These are phyloP conservation scores for Drosophila tripunctata DNA, from an alignment of 2,888 invertebrate species.

Conservation along the genomic window DNA sequence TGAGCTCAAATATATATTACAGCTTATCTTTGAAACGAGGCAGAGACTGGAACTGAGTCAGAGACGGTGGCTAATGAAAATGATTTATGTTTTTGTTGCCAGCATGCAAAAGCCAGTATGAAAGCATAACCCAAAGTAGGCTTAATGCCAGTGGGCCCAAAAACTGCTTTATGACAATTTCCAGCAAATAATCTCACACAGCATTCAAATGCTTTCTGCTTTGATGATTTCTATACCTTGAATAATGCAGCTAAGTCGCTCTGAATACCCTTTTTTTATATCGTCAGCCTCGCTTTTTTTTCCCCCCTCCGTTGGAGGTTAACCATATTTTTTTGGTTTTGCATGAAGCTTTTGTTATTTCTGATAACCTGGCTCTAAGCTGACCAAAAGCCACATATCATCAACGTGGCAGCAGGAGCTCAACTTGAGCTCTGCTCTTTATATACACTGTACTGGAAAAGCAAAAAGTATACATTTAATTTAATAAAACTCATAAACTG, in stretches of 20 bases:
- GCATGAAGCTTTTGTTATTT: constrained; percentile 9
- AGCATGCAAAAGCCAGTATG: neutral
- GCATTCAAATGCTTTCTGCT: constrained; percentile 20
- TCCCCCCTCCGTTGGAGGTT: neutral
- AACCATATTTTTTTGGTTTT: neutral
- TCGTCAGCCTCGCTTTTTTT: neutral
- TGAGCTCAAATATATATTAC: constrained; percentile 14
- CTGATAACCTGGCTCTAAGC: constrained; percentile 40
- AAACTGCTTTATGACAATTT: constrained; percentile 8
- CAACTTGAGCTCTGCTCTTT: neutral
- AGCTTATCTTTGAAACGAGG: too few species aligned
- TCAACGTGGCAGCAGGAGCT: constrained; percentile 19
- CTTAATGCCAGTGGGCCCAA: neutral
- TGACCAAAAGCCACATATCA: constrained; percentile 54
- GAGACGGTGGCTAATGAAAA: constrained; percentile 27
- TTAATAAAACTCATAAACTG: too few species aligned
- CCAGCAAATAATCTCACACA: neutral
- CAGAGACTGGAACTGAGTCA: too few species aligned
- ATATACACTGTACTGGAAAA: neutral
- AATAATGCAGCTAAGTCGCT: constrained; percentile 14
- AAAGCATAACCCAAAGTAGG: neutral
- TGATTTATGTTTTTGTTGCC: constrained; percentile 24
- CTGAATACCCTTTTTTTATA: constrained; percentile 8
- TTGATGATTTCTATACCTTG: constrained; percentile 21
- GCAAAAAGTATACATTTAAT: neutral